Conservation (phyloP, 2,113 vertebrate genomes). For the Reinhardtius hippoglossoides region DNA sequence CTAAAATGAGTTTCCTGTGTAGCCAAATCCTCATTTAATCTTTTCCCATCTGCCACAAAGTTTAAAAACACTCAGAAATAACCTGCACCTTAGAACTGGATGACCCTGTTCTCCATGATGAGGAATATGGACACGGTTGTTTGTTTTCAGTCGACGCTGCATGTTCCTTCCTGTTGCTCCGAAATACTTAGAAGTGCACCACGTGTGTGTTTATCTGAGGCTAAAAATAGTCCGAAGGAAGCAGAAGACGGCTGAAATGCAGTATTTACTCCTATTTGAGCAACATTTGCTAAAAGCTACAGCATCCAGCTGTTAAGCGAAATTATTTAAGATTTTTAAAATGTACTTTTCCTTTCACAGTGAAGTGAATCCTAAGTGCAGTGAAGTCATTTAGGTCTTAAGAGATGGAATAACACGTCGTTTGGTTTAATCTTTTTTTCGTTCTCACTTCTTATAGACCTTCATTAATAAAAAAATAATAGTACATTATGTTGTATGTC, state of each 20-base stretch:
- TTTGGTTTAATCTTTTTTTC: too few relatives aligned
- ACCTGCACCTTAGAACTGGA: not conserved
- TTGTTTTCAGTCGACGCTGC: not conserved
- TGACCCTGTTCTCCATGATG: not conserved
- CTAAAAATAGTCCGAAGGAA: constrained; percentile 4
- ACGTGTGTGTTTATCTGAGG: not conserved
- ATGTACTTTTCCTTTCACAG: not conserved
- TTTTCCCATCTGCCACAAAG: too few relatives aligned
- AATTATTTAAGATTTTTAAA: not conserved
- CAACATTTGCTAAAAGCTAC: constrained; percentile 19
- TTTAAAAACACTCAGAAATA: too few relatives aligned
- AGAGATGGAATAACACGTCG: not conserved
- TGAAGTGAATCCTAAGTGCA: not conserved
- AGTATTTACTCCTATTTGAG: constrained; percentile 2
- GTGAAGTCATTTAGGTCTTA: not conserved
- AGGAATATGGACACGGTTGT: not conserved
- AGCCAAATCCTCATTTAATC: too few relatives aligned
- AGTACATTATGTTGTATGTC: too few relatives aligned
- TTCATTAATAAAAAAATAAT: too few relatives aligned
- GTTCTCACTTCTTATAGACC: too few relatives aligned
- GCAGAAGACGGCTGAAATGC: constrained; percentile 3
- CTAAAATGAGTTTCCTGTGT: too few relatives aligned
- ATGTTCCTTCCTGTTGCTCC: constrained; percentile 13
- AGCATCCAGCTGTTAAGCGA: constrained; percentile 6
- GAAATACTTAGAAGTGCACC: not conserved